Evolutionary conservation across 1,140 invertebrate genomes (phyloP).

Genomic region (Drosophila jambulina): DNA sequence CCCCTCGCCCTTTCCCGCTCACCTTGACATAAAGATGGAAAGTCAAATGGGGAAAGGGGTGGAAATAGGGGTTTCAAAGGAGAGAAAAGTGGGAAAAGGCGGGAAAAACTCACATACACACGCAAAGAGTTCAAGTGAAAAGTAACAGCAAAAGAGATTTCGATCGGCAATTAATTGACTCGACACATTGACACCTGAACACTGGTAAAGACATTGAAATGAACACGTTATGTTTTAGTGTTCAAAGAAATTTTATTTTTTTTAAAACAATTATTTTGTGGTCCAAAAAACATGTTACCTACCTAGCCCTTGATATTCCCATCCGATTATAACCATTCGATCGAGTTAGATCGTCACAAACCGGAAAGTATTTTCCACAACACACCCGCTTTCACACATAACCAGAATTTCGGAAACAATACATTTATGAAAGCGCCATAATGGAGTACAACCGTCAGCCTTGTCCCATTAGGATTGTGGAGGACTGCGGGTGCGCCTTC

Average conservation of each 20-base stretch:
- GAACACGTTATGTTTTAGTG: too few relatives aligned
- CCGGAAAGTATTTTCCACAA: background rate
- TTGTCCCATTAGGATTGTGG: slow-evolving; percentile 70
- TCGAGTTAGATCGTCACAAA: background rate
- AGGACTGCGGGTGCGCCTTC: slow-evolving; percentile 72
- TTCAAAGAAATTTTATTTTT: too few relatives aligned
- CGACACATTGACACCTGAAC: slow-evolving; percentile 36
- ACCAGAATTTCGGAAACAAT: background rate
- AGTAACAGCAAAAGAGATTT: slow-evolving; percentile 27
- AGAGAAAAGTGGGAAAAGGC: background rate
- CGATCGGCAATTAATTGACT: slow-evolving; percentile 47
- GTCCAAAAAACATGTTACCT: background rate
- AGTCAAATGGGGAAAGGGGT: slow-evolving; percentile 5
- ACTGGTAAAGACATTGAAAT: background rate
- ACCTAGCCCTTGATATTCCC: background rate
- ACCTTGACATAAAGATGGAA: slow-evolving; percentile 19
- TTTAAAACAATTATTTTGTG: too few relatives aligned
- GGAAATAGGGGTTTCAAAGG: background rate
- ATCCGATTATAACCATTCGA: background rate
- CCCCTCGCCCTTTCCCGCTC: background rate
- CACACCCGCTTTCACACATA: background rate
- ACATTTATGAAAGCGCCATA: background rate
- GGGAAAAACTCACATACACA: background rate
- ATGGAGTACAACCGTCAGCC: slow-evolving; percentile 73
- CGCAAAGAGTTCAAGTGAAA: slow-evolving; percentile 14